phyloP scores from a whole-genome alignment of 1,140 invertebrate species.

The Orussus abietinus region DNA sequence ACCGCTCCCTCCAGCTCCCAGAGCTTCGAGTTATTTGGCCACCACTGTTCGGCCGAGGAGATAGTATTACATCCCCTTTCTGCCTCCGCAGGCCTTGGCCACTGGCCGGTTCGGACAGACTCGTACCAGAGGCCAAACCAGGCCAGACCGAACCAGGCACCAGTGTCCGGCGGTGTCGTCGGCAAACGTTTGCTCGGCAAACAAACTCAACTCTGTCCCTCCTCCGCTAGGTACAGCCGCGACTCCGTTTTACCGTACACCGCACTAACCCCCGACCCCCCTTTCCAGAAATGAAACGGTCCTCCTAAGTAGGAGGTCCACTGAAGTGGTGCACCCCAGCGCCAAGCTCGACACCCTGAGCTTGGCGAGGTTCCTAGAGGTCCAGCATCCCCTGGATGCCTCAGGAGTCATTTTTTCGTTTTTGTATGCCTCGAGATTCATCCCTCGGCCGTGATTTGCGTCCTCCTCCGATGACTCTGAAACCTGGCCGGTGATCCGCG shows the following conservation, averaged over 20 bases:
- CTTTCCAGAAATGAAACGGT: constrained; percentile 45
- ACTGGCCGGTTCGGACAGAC: constrained; percentile 41
- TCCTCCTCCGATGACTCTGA: too few relatives aligned
- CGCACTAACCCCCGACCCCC: too few relatives aligned
- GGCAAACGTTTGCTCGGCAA: constrained; percentile 55
- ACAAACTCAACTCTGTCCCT: constrained; percentile 47
- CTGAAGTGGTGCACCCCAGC: too few relatives aligned
- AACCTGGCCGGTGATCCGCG: constrained; percentile 30
- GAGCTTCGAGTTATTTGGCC: constrained; percentile 49
- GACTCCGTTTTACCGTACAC: constrained; percentile 41
- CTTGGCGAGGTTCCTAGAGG: too few relatives aligned
- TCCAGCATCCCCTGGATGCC: too few relatives aligned
- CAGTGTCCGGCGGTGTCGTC: constrained; percentile 54
- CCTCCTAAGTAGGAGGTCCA: constrained; percentile 37
- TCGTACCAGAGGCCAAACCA: constrained; percentile 42
- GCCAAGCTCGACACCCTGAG: too few relatives aligned
- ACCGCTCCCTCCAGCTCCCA: too few relatives aligned
- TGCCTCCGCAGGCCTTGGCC: constrained; percentile 5
- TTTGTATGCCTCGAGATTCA: too few relatives aligned
- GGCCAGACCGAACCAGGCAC: constrained; percentile 44
- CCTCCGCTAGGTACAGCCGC: constrained; percentile 19
- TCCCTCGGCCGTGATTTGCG: too few relatives aligned
- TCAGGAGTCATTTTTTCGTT: too few relatives aligned
- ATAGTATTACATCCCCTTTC: constrained; percentile 48
- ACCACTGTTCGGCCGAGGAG: constrained; percentile 50